Percentiles rank a stretch among this genome's conserved stretches.
Evolutionary conservation across 2,113 vertebrate genomes (phyloP).

Genomic region (Coptodon rendalli): DNA sequence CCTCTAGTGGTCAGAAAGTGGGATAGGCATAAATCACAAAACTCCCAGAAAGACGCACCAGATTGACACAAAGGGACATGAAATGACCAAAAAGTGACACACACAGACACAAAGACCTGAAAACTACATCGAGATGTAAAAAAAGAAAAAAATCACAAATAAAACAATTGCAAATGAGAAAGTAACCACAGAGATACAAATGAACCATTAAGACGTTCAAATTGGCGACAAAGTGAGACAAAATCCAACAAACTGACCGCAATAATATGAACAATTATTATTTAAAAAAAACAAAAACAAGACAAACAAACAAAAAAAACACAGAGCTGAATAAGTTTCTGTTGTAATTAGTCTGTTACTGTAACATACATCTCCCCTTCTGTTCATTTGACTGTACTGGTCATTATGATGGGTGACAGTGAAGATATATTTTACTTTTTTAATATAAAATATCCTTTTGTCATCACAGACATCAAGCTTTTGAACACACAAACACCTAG

Average conservation of each 20-base stretch:
- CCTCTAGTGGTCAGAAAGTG: conserved; percentile 26
- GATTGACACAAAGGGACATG: background rate
- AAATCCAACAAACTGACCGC: background rate
- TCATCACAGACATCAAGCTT: background rate
- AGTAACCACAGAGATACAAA: background rate
- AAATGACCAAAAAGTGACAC: background rate
- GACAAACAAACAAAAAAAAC: background rate
- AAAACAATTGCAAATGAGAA: background rate
- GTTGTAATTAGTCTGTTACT: background rate
- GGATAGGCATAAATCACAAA: background rate
- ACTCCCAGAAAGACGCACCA: background rate
- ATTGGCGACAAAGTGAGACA: background rate
- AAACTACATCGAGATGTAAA: fast-evolving
- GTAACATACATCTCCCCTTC: background rate
- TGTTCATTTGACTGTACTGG: background rate
- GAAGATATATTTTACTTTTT: background rate
- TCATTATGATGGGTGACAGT: background rate
- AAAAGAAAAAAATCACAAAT: background rate
- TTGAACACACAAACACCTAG: background rate
- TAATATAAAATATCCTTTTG: background rate
- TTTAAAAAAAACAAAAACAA: too few species aligned
- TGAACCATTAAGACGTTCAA: fast-evolving
- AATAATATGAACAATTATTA: background rate
- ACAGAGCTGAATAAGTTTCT: background rate
- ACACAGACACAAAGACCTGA: background rate